Evolutionary conservation across 2,888 invertebrate genomes (phyloP).

Genomic region (Limnephilus auricula): DNA sequence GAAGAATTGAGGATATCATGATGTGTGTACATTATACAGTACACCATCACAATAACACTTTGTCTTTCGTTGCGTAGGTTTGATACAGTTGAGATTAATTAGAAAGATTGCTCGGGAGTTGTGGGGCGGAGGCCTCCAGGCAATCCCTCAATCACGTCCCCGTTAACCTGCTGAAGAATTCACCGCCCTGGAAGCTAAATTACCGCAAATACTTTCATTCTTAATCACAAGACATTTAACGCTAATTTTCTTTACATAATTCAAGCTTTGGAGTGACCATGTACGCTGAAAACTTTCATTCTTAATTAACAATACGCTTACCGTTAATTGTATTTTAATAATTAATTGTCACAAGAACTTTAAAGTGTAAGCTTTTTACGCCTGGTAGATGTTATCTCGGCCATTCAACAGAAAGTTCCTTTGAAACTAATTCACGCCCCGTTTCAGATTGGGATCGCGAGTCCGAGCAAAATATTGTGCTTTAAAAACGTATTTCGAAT

Average conservation of each 20-base stretch:
- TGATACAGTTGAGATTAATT: constrained; percentile 55
- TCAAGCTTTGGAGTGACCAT: background rate
- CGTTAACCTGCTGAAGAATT: background rate
- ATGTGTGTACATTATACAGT: constrained; percentile 37
- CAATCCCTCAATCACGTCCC: constrained; percentile 5
- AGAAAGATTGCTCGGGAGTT: constrained; percentile 47
- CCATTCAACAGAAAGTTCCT: constrained; percentile 16
- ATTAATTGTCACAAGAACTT: too few relatives aligned
- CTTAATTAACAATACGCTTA: too few relatives aligned
- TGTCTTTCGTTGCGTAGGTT: constrained; percentile 29
- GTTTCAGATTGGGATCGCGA: constrained; percentile 2
- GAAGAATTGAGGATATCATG: constrained; percentile 38
- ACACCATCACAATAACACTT: constrained; percentile 34
- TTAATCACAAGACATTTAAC: background rate
- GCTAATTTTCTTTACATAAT: background rate
- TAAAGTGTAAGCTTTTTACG: background rate
- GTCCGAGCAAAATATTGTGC: background rate
- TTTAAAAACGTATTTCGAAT: constrained; percentile 43
- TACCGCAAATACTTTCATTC: background rate
- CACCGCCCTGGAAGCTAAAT: background rate
- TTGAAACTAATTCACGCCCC: constrained; percentile 18
- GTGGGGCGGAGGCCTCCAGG: background rate
- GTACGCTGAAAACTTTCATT: too few relatives aligned
- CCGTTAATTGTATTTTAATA: too few relatives aligned
- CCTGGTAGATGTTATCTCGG: background rate